Percentiles rank a stretch among this genome's conserved stretches.
phyloP scores from a whole-genome alignment of 2,888 invertebrate species.

The Drosophila paranaensis region DNA sequence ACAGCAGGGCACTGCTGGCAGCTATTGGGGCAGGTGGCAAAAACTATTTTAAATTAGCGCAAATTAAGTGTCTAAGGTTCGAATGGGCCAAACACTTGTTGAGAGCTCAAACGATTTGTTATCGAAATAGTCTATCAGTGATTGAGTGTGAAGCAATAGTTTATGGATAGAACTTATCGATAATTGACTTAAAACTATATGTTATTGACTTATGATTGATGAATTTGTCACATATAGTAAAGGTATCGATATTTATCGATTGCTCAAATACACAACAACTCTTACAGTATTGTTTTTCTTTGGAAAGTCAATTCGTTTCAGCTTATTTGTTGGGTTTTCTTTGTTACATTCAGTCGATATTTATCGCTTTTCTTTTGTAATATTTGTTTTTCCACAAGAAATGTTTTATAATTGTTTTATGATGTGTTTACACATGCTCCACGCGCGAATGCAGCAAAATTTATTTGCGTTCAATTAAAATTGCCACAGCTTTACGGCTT shows the following conservation, averaged over 20 bases:
- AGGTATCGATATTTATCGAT: not conserved
- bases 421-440: constrained; percentile 25
- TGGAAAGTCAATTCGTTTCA: not conserved
- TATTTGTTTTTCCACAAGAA: not conserved
- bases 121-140: not conserved
- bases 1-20: constrained; percentile 15
- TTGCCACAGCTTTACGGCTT: constrained; percentile 16
- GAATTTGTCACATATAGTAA: not conserved
- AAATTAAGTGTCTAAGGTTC: constrained; percentile 6
- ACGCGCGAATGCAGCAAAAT: constrained; percentile 21
- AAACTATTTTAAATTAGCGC: constrained; percentile 6
- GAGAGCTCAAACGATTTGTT: not conserved
- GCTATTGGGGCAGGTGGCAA: not conserved
- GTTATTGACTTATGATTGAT: not conserved
- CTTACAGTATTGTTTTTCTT: no score
- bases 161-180: not conserved
- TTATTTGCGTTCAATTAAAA: constrained; percentile 40
- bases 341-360: not conserved
- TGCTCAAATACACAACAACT: no score
- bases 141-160: not conserved
- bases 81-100: constrained; percentile 2
- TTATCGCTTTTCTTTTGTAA: not conserved
- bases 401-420: constrained; percentile 21
- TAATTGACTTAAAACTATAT: no score
- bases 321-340: not conserved